Evolutionary conservation across 2,797 vertebrate genomes (phyloP).

Genomic region (Caiman crocodilus): DNA sequence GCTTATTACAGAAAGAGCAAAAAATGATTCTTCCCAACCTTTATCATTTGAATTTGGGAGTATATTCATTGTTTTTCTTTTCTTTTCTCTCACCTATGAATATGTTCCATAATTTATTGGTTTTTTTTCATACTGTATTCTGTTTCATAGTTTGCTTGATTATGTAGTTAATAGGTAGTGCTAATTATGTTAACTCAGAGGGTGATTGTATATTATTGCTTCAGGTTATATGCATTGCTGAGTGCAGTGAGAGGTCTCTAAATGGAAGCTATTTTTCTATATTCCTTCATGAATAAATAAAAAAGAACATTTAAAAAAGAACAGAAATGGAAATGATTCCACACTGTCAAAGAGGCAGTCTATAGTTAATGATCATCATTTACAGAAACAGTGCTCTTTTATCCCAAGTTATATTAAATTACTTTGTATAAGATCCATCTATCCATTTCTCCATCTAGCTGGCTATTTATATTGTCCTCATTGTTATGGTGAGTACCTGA

Average conservation of each 20-base stretch:
- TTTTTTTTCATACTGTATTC: neutral
- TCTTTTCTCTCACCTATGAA: neutral
- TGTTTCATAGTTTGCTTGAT: constrained; percentile 11
- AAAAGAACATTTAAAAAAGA: neutral
- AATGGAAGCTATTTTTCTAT: neutral
- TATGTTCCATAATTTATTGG: neutral
- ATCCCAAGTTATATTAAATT: constrained; percentile 2
- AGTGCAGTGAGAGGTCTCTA: neutral
- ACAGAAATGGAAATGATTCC: neutral
- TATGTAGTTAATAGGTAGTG: constrained; percentile 9
- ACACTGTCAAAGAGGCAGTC: neutral
- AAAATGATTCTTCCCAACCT: neutral
- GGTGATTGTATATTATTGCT: neutral
- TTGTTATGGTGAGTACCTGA: neutral
- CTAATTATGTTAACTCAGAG: constrained; percentile 49
- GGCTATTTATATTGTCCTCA: neutral
- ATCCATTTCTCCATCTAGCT: neutral
- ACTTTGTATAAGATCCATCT: neutral
- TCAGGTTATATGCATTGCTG: neutral
- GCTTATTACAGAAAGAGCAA: neutral
- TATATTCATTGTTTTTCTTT: neutral
- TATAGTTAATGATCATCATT: neutral
- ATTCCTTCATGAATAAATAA: constrained; percentile 28
- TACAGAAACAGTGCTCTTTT: neutral
- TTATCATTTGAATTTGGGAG: neutral